Percentiles rank a stretch among this genome's conserved stretches.
Conservation (phyloP, 2,113 vertebrate species). For the Agelaius phoeniceus region DNA sequence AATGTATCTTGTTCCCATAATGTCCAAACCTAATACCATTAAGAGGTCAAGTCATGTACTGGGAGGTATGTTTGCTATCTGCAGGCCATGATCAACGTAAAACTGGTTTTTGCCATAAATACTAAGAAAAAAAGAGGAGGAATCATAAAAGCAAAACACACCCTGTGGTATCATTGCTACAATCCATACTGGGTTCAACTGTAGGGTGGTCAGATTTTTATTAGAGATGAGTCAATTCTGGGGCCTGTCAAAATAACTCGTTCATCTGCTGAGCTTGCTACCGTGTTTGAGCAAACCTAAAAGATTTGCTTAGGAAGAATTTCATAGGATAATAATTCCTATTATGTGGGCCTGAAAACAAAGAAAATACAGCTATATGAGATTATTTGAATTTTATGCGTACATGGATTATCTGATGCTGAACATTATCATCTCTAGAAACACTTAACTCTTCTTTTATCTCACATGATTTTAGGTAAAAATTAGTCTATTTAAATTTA, state of each 20-base stretch:
- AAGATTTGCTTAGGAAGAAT: background rate
- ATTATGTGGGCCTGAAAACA: background rate
- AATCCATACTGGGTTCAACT: background rate
- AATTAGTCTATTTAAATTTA: background rate
- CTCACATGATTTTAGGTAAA: background rate
- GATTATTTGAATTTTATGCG: background rate
- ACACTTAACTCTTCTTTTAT: background rate
- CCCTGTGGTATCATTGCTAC: background rate
- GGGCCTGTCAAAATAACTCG: background rate
- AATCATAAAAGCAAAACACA: background rate
- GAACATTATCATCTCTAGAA: background rate
- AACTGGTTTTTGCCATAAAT: background rate
- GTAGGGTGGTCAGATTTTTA: background rate
- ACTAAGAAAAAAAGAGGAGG: background rate
- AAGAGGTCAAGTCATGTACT: background rate
- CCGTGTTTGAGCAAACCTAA: background rate
- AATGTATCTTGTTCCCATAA: background rate
- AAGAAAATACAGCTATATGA: background rate
- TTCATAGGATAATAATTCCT: background rate
- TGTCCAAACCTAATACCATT: background rate
- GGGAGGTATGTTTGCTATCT: background rate
- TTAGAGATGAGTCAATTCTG: background rate
- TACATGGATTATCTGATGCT: background rate
- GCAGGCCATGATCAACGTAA: background rate
- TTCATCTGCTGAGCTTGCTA: background rate